Base-by-base conservation (phyloP, 2,797 vertebrate genomes). In the Apodemus agrarius region DNA sequence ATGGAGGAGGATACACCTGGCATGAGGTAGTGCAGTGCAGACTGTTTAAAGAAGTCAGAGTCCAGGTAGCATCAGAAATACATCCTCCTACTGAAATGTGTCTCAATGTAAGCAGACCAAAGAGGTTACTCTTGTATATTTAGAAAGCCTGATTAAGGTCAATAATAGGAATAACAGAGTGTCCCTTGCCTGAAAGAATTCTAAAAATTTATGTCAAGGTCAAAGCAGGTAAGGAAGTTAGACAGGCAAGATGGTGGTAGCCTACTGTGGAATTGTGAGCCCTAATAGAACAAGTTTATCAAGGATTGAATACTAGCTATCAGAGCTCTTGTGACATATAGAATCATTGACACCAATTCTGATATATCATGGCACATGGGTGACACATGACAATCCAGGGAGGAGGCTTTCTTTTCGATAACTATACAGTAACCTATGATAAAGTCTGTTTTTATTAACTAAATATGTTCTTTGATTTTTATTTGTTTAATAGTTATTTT, bases 101-200 rank as follows among this genome's bases (percentile, higher is more conserved):
- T 52, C 22, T 57, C 37, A 89, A 52, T 14, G 1, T 43, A 95
- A 74, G 37, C 12, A 37, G 19, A n/a, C 43, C 46, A 43, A 59
- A 54, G 19, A 63, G 9, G 21, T 57, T 88, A 16, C 83, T 63
- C 46, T 74, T 65, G n/a, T 46, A 4, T 72, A 14, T 63, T 24
- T 37, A 6, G 31, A 57, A 3, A 69, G 0, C 2, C 4, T 49
- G 22, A 16, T 54, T 9, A 4, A 14, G 1, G 29, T 10, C 14
- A 63, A n/a, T 67, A 61, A 1, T 16, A 22, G 29, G 52, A 31
- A 0, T 63, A 93, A 91, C 29, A 46, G 29, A 40, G n/a, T 95
- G 29, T 2, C 0, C 0, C 0, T 2, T 63, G 26, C 17, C 34
- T 93, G 1, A 16, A 90, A 52, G 22, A 86, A 29, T 57, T 54